Percentiles rank a stretch among this genome's conserved stretches.
phyloP scores from a whole-genome alignment of 30 jellyfish, hydroid and myxozoan genomes.

The Morbakka virulenta region DNA sequence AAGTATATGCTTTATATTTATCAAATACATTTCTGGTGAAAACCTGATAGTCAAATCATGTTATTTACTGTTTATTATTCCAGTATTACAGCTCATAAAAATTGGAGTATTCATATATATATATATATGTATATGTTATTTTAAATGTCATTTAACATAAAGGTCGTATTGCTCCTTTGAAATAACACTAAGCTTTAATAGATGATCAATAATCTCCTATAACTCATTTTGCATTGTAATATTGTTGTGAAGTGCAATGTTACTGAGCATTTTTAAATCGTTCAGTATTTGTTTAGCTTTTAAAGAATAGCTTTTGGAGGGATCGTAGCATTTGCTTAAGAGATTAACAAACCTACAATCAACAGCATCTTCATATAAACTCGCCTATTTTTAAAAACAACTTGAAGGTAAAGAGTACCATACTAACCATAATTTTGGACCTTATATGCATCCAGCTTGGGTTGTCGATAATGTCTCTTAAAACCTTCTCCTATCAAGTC shows the following conservation, averaged over 20 bases:
- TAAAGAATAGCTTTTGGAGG: not conserved
- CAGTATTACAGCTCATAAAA: not conserved
- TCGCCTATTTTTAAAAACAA: too few species aligned
- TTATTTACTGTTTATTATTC: not conserved
- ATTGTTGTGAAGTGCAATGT: conserved; percentile 7
- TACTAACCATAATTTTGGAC: conserved; percentile 3
- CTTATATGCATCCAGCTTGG: conserved; percentile 8
- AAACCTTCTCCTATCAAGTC: not conserved
- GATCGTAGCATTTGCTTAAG: conserved; percentile 29
- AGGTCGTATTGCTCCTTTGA: not conserved
- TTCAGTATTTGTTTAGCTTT: conserved; percentile 32
- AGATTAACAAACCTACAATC: conserved; percentile 8
- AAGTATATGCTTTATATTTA: too few species aligned
- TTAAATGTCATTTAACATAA: conserved; percentile 10
- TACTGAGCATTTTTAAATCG: conserved; percentile 29
- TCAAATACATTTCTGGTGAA: conserved; percentile 8
- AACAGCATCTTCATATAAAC: conserved; percentile 16
- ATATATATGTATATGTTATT: too few species aligned
- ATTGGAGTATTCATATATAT: conserved; percentile 17
- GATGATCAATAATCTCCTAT: conserved; percentile 16
- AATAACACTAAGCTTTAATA: not conserved
- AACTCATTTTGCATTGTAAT: not conserved
- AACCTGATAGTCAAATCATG: conserved; percentile 8
- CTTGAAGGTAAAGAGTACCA: conserved; percentile 9
- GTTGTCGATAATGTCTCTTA: conserved; percentile 9